phyloP scores from a whole-genome alignment of 1,140 invertebrate species.

The Drosophila tristis region DNA sequence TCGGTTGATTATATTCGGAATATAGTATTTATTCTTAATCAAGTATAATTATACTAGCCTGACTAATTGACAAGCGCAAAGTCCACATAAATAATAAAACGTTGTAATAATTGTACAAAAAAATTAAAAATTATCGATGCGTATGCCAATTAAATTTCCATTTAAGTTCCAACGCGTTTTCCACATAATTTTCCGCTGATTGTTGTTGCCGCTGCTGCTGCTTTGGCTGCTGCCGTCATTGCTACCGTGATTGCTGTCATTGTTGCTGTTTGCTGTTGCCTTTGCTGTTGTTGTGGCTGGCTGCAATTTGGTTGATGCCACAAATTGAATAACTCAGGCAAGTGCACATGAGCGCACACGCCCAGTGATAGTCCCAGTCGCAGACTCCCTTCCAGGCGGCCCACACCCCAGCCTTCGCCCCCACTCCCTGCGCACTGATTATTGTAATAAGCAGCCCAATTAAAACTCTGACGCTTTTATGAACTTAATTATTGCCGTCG shows the following conservation, averaged over 20 bases:
- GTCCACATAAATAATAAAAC: slow-evolving; percentile 71
- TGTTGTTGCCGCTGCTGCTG: slow-evolving; percentile 8
- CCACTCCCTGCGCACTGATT: slow-evolving; percentile 54
- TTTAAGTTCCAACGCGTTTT: slow-evolving; percentile 60
- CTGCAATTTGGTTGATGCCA: slow-evolving; percentile 52
- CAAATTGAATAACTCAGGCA: slow-evolving; percentile 66
- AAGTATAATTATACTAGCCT: slow-evolving; percentile 55
- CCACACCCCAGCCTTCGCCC: slow-evolving; percentile 9
- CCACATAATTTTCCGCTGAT: slow-evolving; percentile 34
- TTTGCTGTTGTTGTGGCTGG: slow-evolving; percentile 18
- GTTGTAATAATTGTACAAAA: slow-evolving; percentile 65
- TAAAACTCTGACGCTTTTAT: slow-evolving; percentile 74
- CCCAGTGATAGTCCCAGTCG: slow-evolving; percentile 23
- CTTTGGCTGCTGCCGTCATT: slow-evolving; percentile 6
- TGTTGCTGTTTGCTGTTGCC: slow-evolving; percentile 24
- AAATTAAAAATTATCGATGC: slow-evolving; percentile 71
- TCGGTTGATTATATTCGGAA: slow-evolving; percentile 1
- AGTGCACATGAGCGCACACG: slow-evolving; percentile 57
- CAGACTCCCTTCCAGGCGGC: background rate
- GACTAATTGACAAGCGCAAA: slow-evolving; percentile 74
- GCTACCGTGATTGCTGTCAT: slow-evolving; percentile 35
- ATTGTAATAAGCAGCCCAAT: slow-evolving; percentile 69
- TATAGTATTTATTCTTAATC: slow-evolving; percentile 36
- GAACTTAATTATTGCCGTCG: slow-evolving; percentile 59
- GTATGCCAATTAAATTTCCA: slow-evolving; percentile 72